A percentile compares a stretch with the other conserved stretches of the same genome.
These are phyloP conservation scores for Dynastes grantii DNA, from an alignment of 2,888 invertebrate species.

Conservation along the genomic window DNA sequence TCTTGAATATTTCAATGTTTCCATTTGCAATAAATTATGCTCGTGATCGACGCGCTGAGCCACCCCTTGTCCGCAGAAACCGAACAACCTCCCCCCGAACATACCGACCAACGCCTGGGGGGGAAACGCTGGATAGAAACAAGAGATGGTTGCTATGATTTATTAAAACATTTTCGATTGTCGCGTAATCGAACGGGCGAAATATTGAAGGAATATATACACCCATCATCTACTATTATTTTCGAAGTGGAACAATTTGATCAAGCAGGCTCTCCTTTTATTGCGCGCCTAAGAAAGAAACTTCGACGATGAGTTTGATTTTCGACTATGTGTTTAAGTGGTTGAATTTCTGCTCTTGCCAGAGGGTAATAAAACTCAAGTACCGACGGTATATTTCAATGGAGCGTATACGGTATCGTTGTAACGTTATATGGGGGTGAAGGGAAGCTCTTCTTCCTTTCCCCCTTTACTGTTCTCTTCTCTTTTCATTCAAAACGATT, in stretches of 20 bases:
- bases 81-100: constrained; percentile 20
- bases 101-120: constrained; percentile 18
- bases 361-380: constrained; percentile 56
- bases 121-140: constrained; percentile 16
- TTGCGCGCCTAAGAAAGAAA: constrained; percentile 36
- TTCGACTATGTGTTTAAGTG: constrained; percentile 53
- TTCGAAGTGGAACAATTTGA: constrained; percentile 31
- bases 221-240: not conserved
- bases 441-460: constrained; percentile 49
- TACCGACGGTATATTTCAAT: constrained; percentile 57
- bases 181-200: constrained; percentile 23
- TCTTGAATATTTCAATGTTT: constrained; percentile 62
- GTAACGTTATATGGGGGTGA: constrained; percentile 53
- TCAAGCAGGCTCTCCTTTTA: constrained; percentile 6
- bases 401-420: constrained; percentile 55
- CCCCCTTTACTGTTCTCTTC: constrained; percentile 30
- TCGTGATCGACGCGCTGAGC: constrained; percentile 52
- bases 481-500: constrained; percentile 51
- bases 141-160: constrained; percentile 38
- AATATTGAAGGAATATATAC: not conserved
- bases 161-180: constrained; percentile 49
- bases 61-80: constrained; percentile 43
- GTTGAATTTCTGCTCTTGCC: constrained; percentile 47
- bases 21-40: constrained; percentile 62
- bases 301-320: constrained; percentile 49